Evolutionary conservation across 2,113 vertebrate genomes (phyloP).

Genomic region (Isichthys henryi): DNA sequence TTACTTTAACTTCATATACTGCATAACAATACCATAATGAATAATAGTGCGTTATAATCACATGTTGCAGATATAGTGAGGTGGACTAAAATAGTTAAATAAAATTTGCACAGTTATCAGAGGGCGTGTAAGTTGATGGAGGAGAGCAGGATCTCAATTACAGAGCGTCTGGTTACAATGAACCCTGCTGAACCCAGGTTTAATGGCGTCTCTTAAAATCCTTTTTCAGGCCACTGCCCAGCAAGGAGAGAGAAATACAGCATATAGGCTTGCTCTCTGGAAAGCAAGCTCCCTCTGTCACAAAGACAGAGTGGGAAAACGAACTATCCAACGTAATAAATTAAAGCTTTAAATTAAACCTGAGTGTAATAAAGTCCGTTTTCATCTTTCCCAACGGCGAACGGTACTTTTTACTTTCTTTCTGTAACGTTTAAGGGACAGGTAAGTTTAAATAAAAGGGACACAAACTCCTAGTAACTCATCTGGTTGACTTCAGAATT

Average conservation of each 20-base stretch:
- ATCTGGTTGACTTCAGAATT: neutral
- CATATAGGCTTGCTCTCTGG: constrained; percentile 12
- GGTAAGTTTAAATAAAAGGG: neutral
- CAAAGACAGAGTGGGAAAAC: constrained; percentile 21
- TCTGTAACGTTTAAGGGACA: constrained; percentile 10
- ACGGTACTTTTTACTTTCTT: constrained; percentile 31
- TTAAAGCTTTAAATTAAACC: constrained; percentile 44
- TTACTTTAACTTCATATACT: neutral
- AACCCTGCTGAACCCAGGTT: constrained; percentile 36
- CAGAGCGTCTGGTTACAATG: constrained; percentile 35
- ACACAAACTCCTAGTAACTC: neutral
- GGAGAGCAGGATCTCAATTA: constrained; percentile 37
- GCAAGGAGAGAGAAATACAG: neutral
- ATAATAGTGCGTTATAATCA: neutral
- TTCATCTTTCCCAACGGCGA: constrained; percentile 14
- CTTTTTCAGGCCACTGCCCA: constrained; percentile 4
- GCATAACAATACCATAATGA: neutral
- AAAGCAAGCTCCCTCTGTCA: neutral
- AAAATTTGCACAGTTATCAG: neutral
- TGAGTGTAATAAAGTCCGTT: constrained; percentile 37
- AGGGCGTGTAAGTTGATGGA: neutral
- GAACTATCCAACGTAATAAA: constrained; percentile 41
- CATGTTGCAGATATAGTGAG: neutral
- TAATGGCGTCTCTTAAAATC: constrained; percentile 27
- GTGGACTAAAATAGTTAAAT: neutral